Evolutionary conservation across 1,140 invertebrate species (phyloP).

Genomic region (Drosophila ohnishii): DNA sequence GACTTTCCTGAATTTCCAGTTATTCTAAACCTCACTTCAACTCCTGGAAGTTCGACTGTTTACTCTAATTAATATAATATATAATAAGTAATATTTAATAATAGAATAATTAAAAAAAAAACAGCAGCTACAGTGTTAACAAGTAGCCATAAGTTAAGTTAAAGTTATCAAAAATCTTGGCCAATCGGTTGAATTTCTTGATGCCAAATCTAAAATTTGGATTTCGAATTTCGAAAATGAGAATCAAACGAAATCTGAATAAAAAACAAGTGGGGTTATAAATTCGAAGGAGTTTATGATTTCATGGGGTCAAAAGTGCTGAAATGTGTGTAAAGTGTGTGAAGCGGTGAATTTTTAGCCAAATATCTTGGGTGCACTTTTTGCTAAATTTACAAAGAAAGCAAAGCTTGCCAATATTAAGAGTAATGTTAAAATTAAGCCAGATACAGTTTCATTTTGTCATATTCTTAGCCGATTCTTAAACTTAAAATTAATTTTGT

Average conservation of each 20-base stretch:
- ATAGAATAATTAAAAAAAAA: neutral
- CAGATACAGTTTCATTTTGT: neutral
- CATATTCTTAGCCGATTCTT: neutral
- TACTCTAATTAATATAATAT: neutral
- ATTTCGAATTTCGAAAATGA: conserved; percentile 16
- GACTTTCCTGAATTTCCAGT: too few relatives aligned
- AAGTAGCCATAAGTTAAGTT: conserved; percentile 2
- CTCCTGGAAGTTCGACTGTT: too few relatives aligned
- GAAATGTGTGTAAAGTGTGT: neutral
- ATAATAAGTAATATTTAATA: neutral
- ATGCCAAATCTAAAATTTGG: conserved; percentile 14
- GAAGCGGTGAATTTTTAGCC: neutral
- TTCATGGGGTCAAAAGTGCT: conserved; percentile 1
- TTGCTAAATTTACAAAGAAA: neutral
- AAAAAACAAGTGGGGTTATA: neutral
- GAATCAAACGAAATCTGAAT: conserved; percentile 6
- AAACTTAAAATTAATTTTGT: conserved; percentile 2
- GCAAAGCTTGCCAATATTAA: neutral
- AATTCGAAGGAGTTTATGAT: neutral
- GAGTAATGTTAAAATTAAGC: neutral
- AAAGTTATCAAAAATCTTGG: conserved; percentile 1
- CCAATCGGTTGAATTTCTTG: conserved; percentile 9
- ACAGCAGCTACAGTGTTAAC: neutral
- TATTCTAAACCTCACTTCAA: too few relatives aligned
- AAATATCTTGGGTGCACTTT: neutral